Evolutionary conservation across 2,888 invertebrate species (phyloP).

Genomic region (Sarcophaga subvicina): DNA sequence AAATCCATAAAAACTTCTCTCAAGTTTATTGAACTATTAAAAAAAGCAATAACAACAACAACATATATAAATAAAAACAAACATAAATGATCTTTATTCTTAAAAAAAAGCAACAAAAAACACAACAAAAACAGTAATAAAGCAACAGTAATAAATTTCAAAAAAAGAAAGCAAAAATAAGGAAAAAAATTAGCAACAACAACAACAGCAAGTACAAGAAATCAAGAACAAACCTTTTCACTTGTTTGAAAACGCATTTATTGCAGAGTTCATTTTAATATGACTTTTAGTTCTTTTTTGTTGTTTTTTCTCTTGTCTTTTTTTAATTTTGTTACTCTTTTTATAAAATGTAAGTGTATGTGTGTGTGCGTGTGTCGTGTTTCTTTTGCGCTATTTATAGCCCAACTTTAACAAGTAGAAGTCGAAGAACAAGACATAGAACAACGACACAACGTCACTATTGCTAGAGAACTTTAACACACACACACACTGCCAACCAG

Average conservation of each 20-base stretch:
- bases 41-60: slow-evolving; percentile 18
- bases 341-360: too few species aligned
- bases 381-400: slow-evolving; percentile 60
- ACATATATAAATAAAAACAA: not conserved
- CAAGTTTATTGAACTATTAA: slow-evolving; percentile 66
- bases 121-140: not conserved
- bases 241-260: slow-evolving; percentile 58
- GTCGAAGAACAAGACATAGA: not conserved
- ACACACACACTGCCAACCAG: not conserved
- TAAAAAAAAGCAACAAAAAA: not conserved
- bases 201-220: slow-evolving; percentile 4
- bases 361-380: not conserved
- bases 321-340: too few species aligned
- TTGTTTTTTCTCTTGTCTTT: too few species aligned
- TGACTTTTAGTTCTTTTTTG: too few species aligned
- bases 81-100: slow-evolving; percentile 36
- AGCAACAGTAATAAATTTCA: too few species aligned
- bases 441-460: slow-evolving; percentile 17
- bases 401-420: not conserved
- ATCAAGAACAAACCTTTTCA: slow-evolving; percentile 59
- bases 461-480: not conserved
- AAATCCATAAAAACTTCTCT: slow-evolving; percentile 21
- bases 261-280: too few species aligned
- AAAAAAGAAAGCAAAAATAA: too few species aligned
- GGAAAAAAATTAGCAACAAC: not conserved